Percentiles rank a stretch among this genome's conserved stretches.
phyloP scores from a whole-genome alignment of 2,888 invertebrate genomes.

The Allacma fusca region DNA sequence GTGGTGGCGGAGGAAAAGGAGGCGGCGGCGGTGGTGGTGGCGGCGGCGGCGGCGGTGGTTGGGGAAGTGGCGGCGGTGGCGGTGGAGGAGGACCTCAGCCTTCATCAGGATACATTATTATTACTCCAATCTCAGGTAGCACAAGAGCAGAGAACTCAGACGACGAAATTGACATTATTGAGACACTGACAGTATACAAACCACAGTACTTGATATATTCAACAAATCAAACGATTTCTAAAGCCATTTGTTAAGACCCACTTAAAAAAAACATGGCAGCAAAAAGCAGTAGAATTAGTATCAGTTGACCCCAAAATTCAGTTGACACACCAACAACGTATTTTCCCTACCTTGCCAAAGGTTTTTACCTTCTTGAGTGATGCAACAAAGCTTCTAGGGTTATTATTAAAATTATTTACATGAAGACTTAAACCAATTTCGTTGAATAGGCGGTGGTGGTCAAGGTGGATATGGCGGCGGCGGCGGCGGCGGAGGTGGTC shows the following conservation, averaged over 20 bases:
- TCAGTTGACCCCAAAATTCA: no score
- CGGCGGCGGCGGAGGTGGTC: not conserved
- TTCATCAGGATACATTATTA: conserved; percentile 3
- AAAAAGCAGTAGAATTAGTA: no score
- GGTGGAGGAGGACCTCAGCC: not conserved
- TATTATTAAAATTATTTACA: not conserved
- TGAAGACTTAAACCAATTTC: not conserved
- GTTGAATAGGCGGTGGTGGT: not conserved
- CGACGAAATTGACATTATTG: not conserved
- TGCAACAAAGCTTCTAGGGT: not conserved
- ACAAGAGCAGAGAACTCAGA: not conserved
- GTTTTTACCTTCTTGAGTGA: not conserved
- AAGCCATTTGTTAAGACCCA: no score
- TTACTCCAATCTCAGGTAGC: conserved; percentile 3
- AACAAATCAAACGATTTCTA: no score
- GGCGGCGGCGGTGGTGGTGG: not conserved
- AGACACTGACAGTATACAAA: not conserved
- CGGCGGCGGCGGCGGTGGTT: not conserved
- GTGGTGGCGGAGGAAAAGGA: not conserved
- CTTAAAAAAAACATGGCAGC: no score
- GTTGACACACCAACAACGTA: no score
- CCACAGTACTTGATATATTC: no score
- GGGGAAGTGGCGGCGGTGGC: not conserved
- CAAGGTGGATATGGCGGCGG: not conserved
- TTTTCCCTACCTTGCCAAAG: no score